Evolutionary conservation across 2,888 invertebrate species (phyloP).

Genomic region (Eledona agricola): DNA sequence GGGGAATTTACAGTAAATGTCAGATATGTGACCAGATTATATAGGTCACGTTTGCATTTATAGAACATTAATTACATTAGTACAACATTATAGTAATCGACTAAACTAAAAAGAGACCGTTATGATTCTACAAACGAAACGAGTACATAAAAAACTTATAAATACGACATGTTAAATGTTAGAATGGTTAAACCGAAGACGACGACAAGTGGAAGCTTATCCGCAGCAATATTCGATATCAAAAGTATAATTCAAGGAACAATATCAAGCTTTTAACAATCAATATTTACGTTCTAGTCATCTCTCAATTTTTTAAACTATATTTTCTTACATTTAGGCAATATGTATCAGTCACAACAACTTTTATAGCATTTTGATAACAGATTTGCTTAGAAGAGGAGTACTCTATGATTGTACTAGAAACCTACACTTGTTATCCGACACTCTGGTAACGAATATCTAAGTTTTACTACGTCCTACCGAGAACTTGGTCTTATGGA

Average conservation of each 20-base stretch:
- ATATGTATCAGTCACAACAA: conserved; percentile 47
- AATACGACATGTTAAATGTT: no score
- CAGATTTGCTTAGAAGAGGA: conserved; percentile 30
- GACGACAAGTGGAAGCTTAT: conserved; percentile 31
- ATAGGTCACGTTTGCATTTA: conserved; percentile 27
- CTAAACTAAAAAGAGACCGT: no score
- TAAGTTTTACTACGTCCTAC: conserved; percentile 27
- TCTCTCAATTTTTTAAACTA: conserved; percentile 12
- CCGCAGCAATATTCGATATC: conserved; percentile 22
- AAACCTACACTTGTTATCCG: conserved; percentile 32
- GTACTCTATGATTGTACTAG: conserved; percentile 43
- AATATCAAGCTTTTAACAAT: conserved; percentile 35
- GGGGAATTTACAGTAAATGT: conserved; percentile 49
- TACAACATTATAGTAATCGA: no score
- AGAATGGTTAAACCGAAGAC: no score
- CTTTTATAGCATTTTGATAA: conserved; percentile 38
- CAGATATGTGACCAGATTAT: conserved; percentile 31
- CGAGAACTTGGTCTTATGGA: conserved; percentile 35
- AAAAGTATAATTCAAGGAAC: conserved; percentile 34
- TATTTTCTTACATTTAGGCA: conserved; percentile 44
- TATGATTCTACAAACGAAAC: no score
- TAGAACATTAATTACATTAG: conserved; percentile 36
- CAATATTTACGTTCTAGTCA: conserved; percentile 29
- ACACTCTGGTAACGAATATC: conserved; percentile 33
- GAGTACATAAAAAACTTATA: no score